Evolutionary conservation across 2,888 invertebrate genomes (phyloP).

Genomic region (Leptopilina syphax): DNA sequence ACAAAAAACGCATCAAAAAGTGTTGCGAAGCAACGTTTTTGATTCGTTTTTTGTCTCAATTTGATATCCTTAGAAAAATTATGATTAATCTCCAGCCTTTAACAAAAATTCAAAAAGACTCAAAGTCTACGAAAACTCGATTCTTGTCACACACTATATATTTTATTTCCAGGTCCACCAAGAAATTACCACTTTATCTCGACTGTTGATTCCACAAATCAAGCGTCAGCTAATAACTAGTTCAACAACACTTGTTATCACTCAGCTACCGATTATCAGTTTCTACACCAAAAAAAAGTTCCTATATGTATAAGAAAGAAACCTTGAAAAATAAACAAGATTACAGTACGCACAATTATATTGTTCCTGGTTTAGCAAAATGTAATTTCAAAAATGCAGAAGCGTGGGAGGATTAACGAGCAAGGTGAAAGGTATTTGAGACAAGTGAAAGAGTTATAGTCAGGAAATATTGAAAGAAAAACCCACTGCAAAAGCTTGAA

Average conservation of each 20-base stretch:
- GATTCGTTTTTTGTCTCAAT: no score
- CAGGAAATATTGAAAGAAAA: slow-evolving; percentile 34
- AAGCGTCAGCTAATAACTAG: neutral
- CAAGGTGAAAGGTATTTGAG: slow-evolving; percentile 19
- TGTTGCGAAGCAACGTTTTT: no score
- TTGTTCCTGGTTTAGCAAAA: neutral
- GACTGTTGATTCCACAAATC: no score
- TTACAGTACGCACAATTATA: neutral
- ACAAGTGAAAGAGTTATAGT: slow-evolving; percentile 32
- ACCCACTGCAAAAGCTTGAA: neutral
- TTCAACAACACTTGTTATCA: neutral
- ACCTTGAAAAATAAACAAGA: neutral
- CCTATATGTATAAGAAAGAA: neutral
- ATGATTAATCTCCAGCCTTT: no score
- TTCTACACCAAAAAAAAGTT: neutral
- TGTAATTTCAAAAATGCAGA: neutral
- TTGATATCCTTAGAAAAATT: no score
- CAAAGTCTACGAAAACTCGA: no score
- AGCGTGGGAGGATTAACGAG: slow-evolving; percentile 30
- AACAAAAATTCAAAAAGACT: no score
- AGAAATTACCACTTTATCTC: no score
- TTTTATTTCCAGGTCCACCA: no score
- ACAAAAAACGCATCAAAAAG: no score
- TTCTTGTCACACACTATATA: no score
- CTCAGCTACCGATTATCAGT: neutral